Evolutionary conservation across 2,113 vertebrate genomes (phyloP), one percentile per base, ranked within the genome.

Genomic region (Cinclus mexicanus): DNA sequence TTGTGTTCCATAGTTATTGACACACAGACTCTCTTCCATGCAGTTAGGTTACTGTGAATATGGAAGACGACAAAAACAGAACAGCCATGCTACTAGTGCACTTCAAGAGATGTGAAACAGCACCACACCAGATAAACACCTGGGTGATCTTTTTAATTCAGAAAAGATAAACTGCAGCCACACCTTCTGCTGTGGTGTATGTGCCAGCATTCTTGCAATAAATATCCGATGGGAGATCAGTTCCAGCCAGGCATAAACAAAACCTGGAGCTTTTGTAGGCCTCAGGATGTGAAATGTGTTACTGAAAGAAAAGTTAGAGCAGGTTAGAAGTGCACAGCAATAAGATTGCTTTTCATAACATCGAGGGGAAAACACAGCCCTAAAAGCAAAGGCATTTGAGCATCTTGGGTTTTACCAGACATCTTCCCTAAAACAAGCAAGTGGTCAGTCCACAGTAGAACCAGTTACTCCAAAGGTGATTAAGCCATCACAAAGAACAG

Each of bases 241-340:
- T 97, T 99, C 99, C 97, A 99, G 98, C 99, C 99, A 99, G 93
- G 99, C 99, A 93, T 99, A 99, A 83, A 99, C 99, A 96, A 99
- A 99, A 90, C 99, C 99, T 65, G 99, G 99, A 88, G 99, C 99
- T 98, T 99, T 99, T 93, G 99, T 99, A 95, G 99, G 99, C 97
- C 99, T 98, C 98, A 99, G 98, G 97, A 99, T 99, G 98, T 99
- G 99, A 97, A 99, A 99, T 96, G 99, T 99, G 97, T 99, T 99
- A 98, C 99, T 99, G 97, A 94, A 98, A 97, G 93, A 97, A 96
- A 93, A 97, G 95, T 97, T 93, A 97, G 78, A 97, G 83, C 93
- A 89, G 68, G 95, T 95, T 89, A 96, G 83, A 96, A 90, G 83
- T 68, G 69, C 89, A 86, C 83, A 91, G 85, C 70, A 91, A 71